A percentile compares a stretch with the other conserved stretches of the same genome.
Conservation (phyloP, 2,888 invertebrate genomes). For the Drosophila anomalata region DNA sequence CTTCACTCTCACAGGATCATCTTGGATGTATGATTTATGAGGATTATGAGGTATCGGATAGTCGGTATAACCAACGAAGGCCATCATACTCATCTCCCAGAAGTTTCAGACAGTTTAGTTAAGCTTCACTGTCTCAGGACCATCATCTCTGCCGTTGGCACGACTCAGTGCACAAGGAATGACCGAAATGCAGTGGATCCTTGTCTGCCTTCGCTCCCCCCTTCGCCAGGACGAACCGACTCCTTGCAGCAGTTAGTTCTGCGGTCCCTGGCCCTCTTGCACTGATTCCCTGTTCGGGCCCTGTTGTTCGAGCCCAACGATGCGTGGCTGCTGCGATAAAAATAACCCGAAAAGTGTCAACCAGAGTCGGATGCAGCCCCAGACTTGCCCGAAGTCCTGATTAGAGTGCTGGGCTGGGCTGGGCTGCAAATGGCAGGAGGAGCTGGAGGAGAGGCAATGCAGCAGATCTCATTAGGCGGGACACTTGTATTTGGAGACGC, state of each 20-base stretch:
- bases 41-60: not conserved
- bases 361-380: slow-evolving; percentile 28
- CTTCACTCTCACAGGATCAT: too few species aligned
- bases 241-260: not conserved
- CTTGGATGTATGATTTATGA: too few species aligned
- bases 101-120: slow-evolving; percentile 2
- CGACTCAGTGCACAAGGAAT: slow-evolving; percentile 52
- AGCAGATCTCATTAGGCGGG: slow-evolving; percentile 37
- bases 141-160: slow-evolving; percentile 42
- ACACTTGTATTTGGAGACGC: slow-evolving; percentile 36
- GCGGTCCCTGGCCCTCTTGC: slow-evolving; percentile 34
- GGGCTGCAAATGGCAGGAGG: not conserved
- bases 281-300: slow-evolving; percentile 36
- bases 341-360: slow-evolving; percentile 64
- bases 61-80: too few species aligned
- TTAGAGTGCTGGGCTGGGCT: slow-evolving; percentile 8
- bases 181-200: slow-evolving; percentile 11
- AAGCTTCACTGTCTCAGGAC: slow-evolving; percentile 17
- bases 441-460: not conserved
- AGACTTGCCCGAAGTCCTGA: slow-evolving; percentile 3
- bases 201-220: not conserved
- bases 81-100: too few species aligned
- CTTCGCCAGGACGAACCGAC: too few species aligned
- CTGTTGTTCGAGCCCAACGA: slow-evolving; percentile 73
- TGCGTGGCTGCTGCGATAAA: slow-evolving; percentile 74